Evolutionary conservation across 2,113 vertebrate genomes (phyloP).

Genomic region (Mesocricetus auratus): DNA sequence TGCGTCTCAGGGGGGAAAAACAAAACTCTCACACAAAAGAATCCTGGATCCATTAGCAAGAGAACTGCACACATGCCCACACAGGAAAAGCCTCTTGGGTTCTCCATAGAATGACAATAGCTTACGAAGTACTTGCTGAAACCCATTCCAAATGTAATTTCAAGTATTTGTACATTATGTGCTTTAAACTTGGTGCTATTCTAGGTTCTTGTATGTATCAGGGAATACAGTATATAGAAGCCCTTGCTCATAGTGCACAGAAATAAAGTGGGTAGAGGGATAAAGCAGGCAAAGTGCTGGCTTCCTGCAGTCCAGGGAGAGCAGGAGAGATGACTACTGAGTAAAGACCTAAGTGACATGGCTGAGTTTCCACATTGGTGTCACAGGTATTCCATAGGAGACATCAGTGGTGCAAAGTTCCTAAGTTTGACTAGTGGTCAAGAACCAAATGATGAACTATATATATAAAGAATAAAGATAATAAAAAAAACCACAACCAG

Average conservation of each 20-base stretch:
- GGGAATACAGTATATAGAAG: background rate
- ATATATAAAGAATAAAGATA: background rate
- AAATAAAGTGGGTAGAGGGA: background rate
- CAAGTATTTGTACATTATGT: conserved; percentile 42
- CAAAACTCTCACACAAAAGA: background rate
- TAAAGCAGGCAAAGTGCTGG: background rate
- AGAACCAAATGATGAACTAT: background rate
- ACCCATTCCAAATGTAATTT: background rate
- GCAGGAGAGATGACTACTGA: background rate
- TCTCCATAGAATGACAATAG: background rate
- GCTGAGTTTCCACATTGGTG: background rate
- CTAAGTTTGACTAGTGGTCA: background rate
- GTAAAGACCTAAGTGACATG: conserved; percentile 21
- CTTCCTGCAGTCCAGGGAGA: background rate
- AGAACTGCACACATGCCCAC: background rate
- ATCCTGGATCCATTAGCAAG: background rate
- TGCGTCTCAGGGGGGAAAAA: background rate
- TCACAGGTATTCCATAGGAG: background rate
- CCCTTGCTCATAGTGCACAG: background rate
- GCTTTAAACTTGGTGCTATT: background rate
- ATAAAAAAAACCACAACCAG: background rate
- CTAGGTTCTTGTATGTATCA: background rate
- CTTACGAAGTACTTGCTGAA: background rate
- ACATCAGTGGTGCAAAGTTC: background rate
- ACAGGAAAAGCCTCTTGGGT: background rate